Base-by-base conservation (phyloP, 23 tunicate species). In the Ascidia mentula region DNA sequence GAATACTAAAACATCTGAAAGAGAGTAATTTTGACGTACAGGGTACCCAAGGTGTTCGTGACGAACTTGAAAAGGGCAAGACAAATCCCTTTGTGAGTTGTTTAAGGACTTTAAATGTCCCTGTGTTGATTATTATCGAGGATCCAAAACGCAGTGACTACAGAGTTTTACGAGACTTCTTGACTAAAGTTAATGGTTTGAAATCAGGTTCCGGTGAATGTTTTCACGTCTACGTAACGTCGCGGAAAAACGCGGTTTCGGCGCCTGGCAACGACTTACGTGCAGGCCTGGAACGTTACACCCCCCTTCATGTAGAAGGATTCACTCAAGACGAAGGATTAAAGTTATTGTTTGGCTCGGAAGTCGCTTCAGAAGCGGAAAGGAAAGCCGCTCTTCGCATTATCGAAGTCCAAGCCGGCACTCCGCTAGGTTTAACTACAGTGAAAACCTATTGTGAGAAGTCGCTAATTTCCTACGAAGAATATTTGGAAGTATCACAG, bases 271-370 rank as follows among this genome's bases (percentile, higher is more conserved):
- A 31, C 24, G 46, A 28, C 34, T 31, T 35, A 6, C 78, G 22
- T 1, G 40, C 40, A 1, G 40, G 40, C 28, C 13, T 36, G 39
- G 28, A 37, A 8, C 28, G 34, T 26, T 74, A 74, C 75, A 76
- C n/a, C 12, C 82, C 45, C 37, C 60, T 46, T 59, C 77, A 42
- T 22, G 73, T 78, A 6, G 89, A 78, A 2, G 89, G 53, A 31
- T 69, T 85, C 59, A 42, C 45, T 33, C 79, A 69, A 22, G 72
- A 45, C 39, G 89, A 85, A 78, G 89, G 73, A 37, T 61, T 72
- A 40, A 46, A 78, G 38, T 78, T 85, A 12, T 83, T 82, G 38
- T 72, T 33, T 30, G 38, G 22, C 33, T 28, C 32, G 24, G 26
- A 31, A 34, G 9, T 39, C 74, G 72, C 45, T 34, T 46, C 69